Percentiles rank a stretch among this genome's conserved stretches.
phyloP scores from a whole-genome alignment of 2,888 invertebrate genomes.

The Lasioglossum malachurum region DNA sequence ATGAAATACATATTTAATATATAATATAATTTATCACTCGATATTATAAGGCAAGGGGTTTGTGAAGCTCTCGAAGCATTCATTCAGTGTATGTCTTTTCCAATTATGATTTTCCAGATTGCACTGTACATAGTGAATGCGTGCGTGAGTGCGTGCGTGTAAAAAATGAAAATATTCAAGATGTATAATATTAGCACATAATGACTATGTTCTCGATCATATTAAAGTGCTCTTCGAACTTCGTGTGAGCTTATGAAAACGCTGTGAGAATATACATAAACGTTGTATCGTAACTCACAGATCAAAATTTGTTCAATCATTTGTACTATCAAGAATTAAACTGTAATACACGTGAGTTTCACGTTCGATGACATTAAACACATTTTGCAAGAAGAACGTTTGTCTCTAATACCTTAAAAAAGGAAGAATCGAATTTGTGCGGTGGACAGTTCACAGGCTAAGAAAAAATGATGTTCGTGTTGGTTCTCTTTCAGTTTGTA shows the following conservation, averaged over 20 bases:
- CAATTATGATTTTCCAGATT: neutral
- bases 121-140: neutral
- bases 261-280: neutral
- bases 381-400: neutral
- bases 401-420: neutral
- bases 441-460: neutral
- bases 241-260: too few relatives aligned
- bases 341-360: neutral
- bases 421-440: neutral
- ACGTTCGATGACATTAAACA: neutral
- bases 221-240: neutral
- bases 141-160: neutral
- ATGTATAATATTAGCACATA: neutral
- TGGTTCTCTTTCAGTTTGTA: conserved; percentile 6
- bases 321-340: neutral
- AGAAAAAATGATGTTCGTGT: neutral
- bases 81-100: neutral
- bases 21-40: neutral
- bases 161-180: neutral
- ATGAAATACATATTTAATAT: too few relatives aligned
- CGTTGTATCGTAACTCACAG: neutral
- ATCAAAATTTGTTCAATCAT: neutral
- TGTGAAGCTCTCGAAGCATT: neutral
- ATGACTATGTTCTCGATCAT: neutral
- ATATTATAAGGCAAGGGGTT: neutral